Conservation (phyloP, 2,113 vertebrate species). For the Anhinga anhinga region DNA sequence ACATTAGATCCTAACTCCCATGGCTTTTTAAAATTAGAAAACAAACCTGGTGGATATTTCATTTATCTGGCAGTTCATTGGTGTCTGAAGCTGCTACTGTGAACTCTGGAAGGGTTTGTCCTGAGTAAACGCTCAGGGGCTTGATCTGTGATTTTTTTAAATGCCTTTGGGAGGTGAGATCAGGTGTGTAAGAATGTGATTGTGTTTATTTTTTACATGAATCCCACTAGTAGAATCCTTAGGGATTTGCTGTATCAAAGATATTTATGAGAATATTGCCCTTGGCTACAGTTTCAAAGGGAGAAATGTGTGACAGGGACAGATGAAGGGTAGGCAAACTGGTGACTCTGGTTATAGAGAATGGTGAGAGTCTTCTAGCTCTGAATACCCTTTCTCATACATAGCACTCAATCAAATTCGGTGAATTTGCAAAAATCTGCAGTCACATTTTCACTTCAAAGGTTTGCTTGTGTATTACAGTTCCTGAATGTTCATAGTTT, state of each 20-base stretch:
- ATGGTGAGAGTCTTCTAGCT: background rate
- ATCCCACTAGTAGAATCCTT: background rate
- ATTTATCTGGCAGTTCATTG: background rate
- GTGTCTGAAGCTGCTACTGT: background rate
- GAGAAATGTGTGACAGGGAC: background rate
- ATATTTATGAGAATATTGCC: slow-evolving; percentile 18
- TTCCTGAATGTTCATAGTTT: background rate
- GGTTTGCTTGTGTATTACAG: background rate
- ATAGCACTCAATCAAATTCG: background rate
- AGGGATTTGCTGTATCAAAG: slow-evolving; percentile 32
- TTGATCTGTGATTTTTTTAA: background rate
- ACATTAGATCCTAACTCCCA: background rate
- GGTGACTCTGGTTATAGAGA: background rate
- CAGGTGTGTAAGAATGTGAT: background rate
- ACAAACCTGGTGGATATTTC: background rate
- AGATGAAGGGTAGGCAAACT: background rate
- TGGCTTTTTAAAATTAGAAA: background rate
- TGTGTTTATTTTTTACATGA: slow-evolving; percentile 35
- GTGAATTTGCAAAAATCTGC: background rate
- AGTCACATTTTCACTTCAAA: background rate
- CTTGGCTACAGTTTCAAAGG: background rate
- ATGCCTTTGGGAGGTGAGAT: slow-evolving; percentile 13
- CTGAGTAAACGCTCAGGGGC: background rate
- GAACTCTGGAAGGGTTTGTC: background rate
- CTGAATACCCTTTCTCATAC: background rate